Percentiles rank a stretch among this genome's conserved stretches.
Evolutionary conservation across 2,113 vertebrate species (phyloP).

Genomic region (Brevimyrus niger): DNA sequence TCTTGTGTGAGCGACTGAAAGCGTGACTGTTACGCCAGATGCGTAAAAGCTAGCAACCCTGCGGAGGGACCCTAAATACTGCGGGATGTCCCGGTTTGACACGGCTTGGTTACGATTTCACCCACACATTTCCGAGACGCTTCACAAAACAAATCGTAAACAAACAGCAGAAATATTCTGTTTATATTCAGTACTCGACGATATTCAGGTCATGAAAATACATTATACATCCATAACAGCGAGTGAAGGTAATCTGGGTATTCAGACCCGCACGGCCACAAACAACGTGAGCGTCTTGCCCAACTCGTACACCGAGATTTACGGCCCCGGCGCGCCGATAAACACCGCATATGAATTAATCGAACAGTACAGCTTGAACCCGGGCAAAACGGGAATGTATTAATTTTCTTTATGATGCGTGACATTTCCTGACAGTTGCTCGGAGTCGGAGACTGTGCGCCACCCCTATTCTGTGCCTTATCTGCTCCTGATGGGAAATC

Average conservation of each 20-base stretch:
- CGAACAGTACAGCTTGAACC: not conserved
- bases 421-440: not conserved
- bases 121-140: not conserved
- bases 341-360: not conserved
- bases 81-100: not conserved
- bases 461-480: not conserved
- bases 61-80: not conserved
- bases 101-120: not conserved
- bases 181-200: not conserved
- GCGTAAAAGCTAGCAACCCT: no score
- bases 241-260: not conserved
- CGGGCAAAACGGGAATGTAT: not conserved
- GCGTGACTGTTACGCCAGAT: no score
- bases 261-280: not conserved
- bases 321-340: not conserved
- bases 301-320: not conserved
- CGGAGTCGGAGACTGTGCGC: not conserved
- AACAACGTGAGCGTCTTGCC: not conserved
- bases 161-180: not conserved
- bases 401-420: not conserved
- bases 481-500: not conserved
- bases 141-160: slow-evolving; percentile 4
- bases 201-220: not conserved
- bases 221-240: not conserved
- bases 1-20: no score